Evolutionary conservation across 2,888 invertebrate genomes (phyloP).

Genomic region (Cheilosia scutellata): DNA sequence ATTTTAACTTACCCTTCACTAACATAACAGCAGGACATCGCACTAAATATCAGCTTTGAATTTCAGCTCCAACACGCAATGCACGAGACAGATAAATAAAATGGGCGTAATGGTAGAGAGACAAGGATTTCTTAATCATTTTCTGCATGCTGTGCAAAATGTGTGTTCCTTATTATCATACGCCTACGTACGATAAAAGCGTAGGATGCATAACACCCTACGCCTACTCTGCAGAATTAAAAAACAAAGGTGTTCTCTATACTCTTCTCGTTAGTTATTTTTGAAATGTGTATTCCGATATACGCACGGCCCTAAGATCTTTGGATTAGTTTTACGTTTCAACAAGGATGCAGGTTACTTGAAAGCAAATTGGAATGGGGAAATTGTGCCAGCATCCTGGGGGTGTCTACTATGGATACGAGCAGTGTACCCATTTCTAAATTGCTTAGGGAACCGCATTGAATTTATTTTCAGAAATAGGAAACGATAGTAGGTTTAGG

Average conservation of each 20-base stretch:
- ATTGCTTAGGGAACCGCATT: slow-evolving; percentile 10
- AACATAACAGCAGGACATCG: slow-evolving; percentile 36
- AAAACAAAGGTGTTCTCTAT: not conserved
- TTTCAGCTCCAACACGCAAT: slow-evolving; percentile 4
- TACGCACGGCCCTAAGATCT: not conserved
- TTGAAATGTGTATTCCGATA: too few relatives aligned
- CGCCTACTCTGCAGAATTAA: not conserved
- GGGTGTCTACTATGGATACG: not conserved
- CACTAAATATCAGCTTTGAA: slow-evolving; percentile 19
- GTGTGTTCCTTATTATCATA: not conserved
- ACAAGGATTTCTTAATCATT: slow-evolving; percentile 26
- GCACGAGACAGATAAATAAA: slow-evolving; percentile 1
- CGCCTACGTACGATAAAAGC: not conserved
- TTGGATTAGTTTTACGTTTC: slow-evolving; percentile 7
- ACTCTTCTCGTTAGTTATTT: not conserved
- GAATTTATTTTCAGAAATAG: not conserved
- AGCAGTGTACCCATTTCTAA: slow-evolving; percentile 6
- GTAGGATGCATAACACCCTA: not conserved
- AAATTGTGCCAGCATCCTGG: slow-evolving; percentile 12
- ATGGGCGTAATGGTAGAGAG: not conserved
- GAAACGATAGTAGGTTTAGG: not conserved
- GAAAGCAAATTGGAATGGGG: not conserved
- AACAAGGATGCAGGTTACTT: slow-evolving; percentile 11
- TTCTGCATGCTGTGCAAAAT: slow-evolving; percentile 20
- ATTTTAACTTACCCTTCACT: slow-evolving; percentile 14